Percentiles rank a stretch among this genome's conserved stretches.
Evolutionary conservation across 2,113 vertebrate species (phyloP).

Genomic region (Amphilophus citrinellus): DNA sequence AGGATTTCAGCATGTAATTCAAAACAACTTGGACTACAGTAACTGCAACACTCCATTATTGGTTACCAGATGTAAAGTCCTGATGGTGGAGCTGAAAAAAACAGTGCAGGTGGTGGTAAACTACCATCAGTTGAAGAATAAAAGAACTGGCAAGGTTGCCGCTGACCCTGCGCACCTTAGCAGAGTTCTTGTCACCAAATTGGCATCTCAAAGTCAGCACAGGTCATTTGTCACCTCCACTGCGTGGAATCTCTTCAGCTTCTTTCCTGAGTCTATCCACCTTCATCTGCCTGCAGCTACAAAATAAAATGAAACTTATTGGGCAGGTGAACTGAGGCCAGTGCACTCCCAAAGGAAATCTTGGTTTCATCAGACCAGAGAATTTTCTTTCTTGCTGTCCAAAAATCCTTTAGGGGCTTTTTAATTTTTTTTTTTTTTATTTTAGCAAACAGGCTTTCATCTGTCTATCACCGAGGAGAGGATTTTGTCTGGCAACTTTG

Average conservation of each 20-base stretch:
- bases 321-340: conserved; percentile 1
- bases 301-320: conserved; percentile 5
- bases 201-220: conserved; percentile 26
- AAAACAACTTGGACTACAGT: neutral
- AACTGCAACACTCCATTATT: neutral
- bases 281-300: neutral
- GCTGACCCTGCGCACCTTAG: conserved; percentile 24
- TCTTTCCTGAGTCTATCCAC: neutral
- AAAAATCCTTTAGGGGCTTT: neutral
- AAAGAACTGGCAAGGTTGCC: conserved; percentile 17
- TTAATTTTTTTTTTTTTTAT: neutral
- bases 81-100: neutral
- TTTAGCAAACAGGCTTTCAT: neutral
- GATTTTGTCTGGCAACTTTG: neutral
- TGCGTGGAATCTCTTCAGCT: conserved; percentile 9
- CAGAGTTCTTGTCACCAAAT: conserved; percentile 14
- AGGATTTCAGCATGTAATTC: neutral
- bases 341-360: conserved; percentile 4
- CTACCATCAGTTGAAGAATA: conserved; percentile 47
- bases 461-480: neutral
- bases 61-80: neutral
- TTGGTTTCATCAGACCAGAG: conserved; percentile 12
- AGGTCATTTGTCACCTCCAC: conserved; percentile 20
- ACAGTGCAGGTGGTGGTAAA: conserved; percentile 23
- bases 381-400: conserved; percentile 5